Conservation (phyloP, 1,140 invertebrate genomes). For the Pseudomyrmex sp. region DNA sequence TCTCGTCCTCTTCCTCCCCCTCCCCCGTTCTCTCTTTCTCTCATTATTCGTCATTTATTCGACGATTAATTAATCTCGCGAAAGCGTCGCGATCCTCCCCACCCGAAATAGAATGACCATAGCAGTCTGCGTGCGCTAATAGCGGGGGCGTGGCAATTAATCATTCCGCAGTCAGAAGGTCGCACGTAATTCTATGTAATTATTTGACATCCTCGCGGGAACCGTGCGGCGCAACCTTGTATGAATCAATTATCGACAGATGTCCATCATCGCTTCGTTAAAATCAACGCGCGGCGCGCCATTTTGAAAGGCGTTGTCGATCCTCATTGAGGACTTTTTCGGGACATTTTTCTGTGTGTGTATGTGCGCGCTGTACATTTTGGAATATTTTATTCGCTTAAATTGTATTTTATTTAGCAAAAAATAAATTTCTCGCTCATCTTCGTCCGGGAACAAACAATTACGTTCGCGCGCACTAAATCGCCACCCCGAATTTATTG, state of each 20-base stretch:
- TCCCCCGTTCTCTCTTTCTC: constrained; percentile 15
- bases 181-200: constrained; percentile 39
- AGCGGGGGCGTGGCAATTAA: constrained; percentile 28
- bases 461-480: too few relatives aligned
- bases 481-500: not conserved
- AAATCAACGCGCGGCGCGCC: not conserved
- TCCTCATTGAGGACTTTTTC: not conserved
- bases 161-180: constrained; percentile 38
- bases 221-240: constrained; percentile 38
- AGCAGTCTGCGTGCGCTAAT: constrained; percentile 34
- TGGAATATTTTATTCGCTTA: not conserved
- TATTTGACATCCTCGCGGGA: constrained; percentile 41
- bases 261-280: constrained; percentile 28
- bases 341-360: not conserved
- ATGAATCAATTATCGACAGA: constrained; percentile 47
- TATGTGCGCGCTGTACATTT: not conserved
- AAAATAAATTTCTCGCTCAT: not conserved
- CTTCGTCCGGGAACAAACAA: too few relatives aligned
- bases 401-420: not conserved
- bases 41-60: constrained; percentile 38
- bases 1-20: not conserved
- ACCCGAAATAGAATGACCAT: constrained; percentile 29
- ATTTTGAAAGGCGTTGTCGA: not conserved
- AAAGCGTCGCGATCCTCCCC: constrained; percentile 14
- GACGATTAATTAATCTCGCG: constrained; percentile 56